Base-by-base conservation (phyloP, 2,797 vertebrate genomes). In the Toxotes lorentzi region DNA sequence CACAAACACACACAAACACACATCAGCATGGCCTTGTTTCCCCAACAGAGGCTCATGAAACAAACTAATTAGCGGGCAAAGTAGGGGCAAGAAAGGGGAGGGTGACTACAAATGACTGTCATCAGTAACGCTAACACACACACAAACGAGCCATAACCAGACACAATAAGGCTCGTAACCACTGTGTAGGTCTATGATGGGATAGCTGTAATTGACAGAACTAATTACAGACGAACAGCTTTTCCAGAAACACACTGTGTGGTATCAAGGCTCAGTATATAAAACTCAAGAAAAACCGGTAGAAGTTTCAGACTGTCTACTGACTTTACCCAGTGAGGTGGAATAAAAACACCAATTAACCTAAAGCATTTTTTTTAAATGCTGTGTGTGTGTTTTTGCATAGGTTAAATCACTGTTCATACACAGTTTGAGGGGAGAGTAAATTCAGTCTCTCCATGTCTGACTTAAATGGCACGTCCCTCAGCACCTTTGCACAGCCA, bases 31-130 rank as follows among this genome's bases (percentile, higher is more conserved):
- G 79, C 38, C 71, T 74, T 81, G 65, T 53, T 84, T 83, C 75
- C 79, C 69, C 61, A 57, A 71, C 53, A 81, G 73, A 87, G 65
- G 58, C 76, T 87, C 88, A 90, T 86, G 78, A 87, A 83, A 88
- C 85, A 89, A 90, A 84, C 60, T 87, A 86, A 89, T 90, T 92
- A 89, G 76, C 54, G 79, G 78, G 69, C 59, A 83, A 76, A 59
- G 76, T 56, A 62, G 47, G 81, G 74, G 11, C 68, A 83, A 76
- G 70, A 69, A n/a, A n/a, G n/a, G 54, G 53, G 58, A 53, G 72
- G 81, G 62, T 60, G 79, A 83, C 84, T 73, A 62, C 70, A 89
- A 86, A 88, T 86, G 77, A 85, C 68, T 72, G 78, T 73, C 65
- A 80, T 82, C 74, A 86, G 65, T 80, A 80, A 86, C 57, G 17